Evolutionary conservation across 2,888 invertebrate species (phyloP).

Genomic region (Dasysyrphus tricinctus): DNA sequence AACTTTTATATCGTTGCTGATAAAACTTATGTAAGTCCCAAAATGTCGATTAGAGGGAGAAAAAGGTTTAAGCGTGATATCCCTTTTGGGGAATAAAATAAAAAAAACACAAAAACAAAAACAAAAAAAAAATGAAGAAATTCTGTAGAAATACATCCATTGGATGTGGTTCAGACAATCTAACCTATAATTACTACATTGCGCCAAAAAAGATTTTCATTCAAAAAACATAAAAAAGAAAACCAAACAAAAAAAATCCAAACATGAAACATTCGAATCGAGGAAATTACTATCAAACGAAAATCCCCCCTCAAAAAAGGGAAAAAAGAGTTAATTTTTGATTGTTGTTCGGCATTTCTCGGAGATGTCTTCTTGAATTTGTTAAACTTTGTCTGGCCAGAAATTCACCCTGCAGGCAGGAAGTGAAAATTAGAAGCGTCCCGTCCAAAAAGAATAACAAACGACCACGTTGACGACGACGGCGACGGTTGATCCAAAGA

Average conservation of each 20-base stretch:
- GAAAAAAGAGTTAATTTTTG: conserved; percentile 52
- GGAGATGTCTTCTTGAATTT: conserved; percentile 63
- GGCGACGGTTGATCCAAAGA: no score
- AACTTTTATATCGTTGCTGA: conserved; percentile 35
- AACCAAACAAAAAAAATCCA: neutral
- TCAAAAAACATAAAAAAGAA: conserved; percentile 41
- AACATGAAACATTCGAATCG: conserved; percentile 65
- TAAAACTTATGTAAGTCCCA: conserved; percentile 19
- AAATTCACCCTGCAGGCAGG: conserved; percentile 68
- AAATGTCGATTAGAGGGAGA: conserved; percentile 42
- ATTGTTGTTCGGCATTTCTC: conserved; percentile 64
- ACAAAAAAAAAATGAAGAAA: conserved; percentile 37
- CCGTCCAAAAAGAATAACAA: conserved; percentile 5
- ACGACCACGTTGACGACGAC: neutral
- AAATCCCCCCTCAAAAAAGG: conserved; percentile 18
- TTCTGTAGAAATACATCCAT: conserved; percentile 58
- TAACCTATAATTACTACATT: conserved; percentile 69
- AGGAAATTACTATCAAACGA: conserved; percentile 69
- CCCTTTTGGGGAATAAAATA: conserved; percentile 8
- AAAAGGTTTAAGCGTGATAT: conserved; percentile 11
- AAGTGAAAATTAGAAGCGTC: conserved; percentile 71
- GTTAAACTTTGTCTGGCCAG: conserved; percentile 57
- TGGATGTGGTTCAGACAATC: conserved; percentile 52
- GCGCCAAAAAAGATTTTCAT: conserved; percentile 69
- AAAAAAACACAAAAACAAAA: neutral